Evolutionary conservation across 2,797 vertebrate genomes (phyloP).

Genomic region (Benthosema pterotum): DNA sequence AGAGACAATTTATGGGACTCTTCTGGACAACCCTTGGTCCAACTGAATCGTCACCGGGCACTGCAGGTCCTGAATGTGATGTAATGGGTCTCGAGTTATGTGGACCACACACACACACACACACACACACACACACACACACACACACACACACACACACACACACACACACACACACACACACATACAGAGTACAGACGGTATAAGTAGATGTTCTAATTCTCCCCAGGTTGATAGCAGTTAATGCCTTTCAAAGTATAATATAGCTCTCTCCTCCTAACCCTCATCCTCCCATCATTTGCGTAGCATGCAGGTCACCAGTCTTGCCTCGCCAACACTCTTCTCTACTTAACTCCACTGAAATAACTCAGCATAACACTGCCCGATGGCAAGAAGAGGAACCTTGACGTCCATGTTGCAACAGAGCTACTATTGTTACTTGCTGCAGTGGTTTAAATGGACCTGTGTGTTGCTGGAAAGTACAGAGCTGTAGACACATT

Average conservation of each 20-base stretch:
- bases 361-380: conserved; percentile 31
- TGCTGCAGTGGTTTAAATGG: not conserved
- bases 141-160: no score
- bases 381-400: conserved; percentile 5
- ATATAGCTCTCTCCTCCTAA: conserved; percentile 18
- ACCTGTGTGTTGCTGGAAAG: not conserved
- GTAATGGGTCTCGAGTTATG: no score
- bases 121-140: no score
- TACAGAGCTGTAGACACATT: not conserved
- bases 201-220: no score
- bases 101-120: no score
- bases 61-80: no score
- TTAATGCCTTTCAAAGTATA: conserved; percentile 61
- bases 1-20: no score
- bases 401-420: not conserved
- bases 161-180: no score
- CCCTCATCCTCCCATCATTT: conserved; percentile 4
- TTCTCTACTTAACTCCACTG: conserved; percentile 19
- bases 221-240: conserved; percentile 22
- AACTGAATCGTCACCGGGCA: no score
- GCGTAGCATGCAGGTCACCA: not conserved
- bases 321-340: conserved; percentile 1
- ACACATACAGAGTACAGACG: no score
- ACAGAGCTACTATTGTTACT: conserved; percentile 19
- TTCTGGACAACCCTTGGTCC: no score